Evolutionary conservation across 1,140 invertebrate species (phyloP).

Genomic region (Sycophaga agraensis): DNA sequence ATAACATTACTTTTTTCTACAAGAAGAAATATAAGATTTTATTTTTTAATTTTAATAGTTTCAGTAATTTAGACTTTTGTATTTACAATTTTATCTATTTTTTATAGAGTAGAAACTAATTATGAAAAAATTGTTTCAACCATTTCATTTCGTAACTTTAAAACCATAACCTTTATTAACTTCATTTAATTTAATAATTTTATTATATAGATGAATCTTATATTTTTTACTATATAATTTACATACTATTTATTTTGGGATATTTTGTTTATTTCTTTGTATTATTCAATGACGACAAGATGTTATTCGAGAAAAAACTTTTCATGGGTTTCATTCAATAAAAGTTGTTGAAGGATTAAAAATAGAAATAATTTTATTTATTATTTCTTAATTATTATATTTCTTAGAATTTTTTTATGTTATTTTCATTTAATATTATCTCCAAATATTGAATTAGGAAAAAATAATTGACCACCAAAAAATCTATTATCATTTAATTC

Average conservation of each 20-base stretch:
- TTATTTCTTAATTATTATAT: constrained; percentile 66
- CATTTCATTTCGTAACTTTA: constrained; percentile 59
- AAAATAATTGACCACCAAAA: background rate
- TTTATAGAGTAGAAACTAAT: constrained; percentile 30
- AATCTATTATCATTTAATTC: background rate
- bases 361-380: constrained; percentile 66
- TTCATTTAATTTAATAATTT: constrained; percentile 37
- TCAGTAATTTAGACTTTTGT: constrained; percentile 59
- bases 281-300: constrained; percentile 66
- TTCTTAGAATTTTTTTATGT: constrained; percentile 65
- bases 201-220: constrained; percentile 30
- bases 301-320: constrained; percentile 61
- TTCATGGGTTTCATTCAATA: constrained; percentile 58
- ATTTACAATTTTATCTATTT: constrained; percentile 58
- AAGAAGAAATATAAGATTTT: background rate
- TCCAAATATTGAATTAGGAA: constrained; percentile 65
- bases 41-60: background rate
- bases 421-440: constrained; percentile 67
- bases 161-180: constrained; percentile 58
- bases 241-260: constrained; percentile 20
- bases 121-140: constrained; percentile 60
- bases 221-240: constrained; percentile 28
- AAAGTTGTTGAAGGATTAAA: constrained; percentile 56
- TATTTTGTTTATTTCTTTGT: constrained; percentile 12
- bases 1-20: background rate